Conservation (phyloP, 2,797 vertebrate genomes). For the Myripristis jacobus region DNA sequence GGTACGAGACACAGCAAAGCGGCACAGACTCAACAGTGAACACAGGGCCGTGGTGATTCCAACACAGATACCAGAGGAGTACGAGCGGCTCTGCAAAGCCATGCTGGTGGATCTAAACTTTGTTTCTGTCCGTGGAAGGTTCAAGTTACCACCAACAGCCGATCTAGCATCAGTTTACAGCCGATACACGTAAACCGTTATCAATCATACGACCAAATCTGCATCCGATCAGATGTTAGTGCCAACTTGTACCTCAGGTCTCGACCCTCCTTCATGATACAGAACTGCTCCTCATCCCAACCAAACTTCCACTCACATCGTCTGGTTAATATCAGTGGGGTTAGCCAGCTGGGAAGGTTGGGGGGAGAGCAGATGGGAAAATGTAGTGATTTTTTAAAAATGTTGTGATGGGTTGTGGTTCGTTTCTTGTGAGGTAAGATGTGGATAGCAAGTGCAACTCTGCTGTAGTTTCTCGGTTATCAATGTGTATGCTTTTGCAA, state of each 20-base stretch:
- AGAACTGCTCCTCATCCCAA: slow-evolving; percentile 40
- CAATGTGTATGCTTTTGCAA: slow-evolving; percentile 25
- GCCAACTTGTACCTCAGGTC: slow-evolving; percentile 36
- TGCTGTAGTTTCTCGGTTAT: slow-evolving; percentile 24
- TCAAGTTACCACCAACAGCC: slow-evolving; percentile 58
- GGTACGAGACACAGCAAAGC: slow-evolving; percentile 78
- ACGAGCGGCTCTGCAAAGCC: slow-evolving; percentile 64
- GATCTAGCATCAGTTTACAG: slow-evolving; percentile 48
- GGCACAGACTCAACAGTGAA: slow-evolving; percentile 79
- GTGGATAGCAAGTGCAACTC: slow-evolving; percentile 8
- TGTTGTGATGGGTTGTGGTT: slow-evolving; percentile 41
- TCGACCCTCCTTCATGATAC: slow-evolving; percentile 28
- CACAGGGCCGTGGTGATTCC: slow-evolving; percentile 67
- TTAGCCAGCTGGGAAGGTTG: slow-evolving; percentile 18
- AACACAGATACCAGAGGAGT: slow-evolving; percentile 70
- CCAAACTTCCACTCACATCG: slow-evolving; percentile 35
- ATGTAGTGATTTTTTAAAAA: too few species aligned
- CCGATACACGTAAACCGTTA: slow-evolving; percentile 46
- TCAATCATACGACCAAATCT: slow-evolving; percentile 34
- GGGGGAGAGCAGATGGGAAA: slow-evolving; percentile 44
- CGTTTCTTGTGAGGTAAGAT: slow-evolving; percentile 24
- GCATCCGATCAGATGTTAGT: slow-evolving; percentile 44
- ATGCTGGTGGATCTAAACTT: slow-evolving; percentile 75
- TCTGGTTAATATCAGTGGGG: slow-evolving; percentile 29
- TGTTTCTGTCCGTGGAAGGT: slow-evolving; percentile 54